These are phyloP conservation scores for Lates calcarifer DNA, from an alignment of 2,113 vertebrate species.

Conservation along the genomic window DNA sequence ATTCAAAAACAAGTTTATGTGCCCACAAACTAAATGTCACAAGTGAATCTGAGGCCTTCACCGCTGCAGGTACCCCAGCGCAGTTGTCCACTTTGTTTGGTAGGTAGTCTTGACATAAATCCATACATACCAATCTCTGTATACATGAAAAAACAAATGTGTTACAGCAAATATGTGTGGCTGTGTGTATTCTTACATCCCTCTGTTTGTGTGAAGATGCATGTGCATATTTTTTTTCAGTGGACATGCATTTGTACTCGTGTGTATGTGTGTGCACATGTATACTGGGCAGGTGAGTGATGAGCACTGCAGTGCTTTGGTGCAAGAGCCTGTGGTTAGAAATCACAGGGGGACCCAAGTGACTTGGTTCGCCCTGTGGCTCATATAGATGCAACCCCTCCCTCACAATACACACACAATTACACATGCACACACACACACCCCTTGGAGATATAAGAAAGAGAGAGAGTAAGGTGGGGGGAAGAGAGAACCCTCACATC, in stretches of 20 bases:
- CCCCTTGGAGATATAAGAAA: conserved; percentile 40
- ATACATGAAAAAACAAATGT: not conserved
- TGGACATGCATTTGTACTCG: not conserved
- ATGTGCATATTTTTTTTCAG: not conserved
- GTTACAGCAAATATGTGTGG: not conserved
- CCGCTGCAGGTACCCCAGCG: not conserved
- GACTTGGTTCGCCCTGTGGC: conserved; percentile 51
- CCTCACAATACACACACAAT: conserved; percentile 21
- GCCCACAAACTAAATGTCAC: not conserved
- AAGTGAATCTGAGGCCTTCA: not conserved
- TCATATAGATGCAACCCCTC: conserved; percentile 51
- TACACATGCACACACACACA: conserved; percentile 29
- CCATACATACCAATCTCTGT: not conserved
- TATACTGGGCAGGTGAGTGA: conserved; percentile 60
- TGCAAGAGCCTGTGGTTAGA: conserved; percentile 67
- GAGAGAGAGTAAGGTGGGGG: conserved; percentile 28
- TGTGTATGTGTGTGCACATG: conserved; percentile 15
- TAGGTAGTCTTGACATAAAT: not conserved
- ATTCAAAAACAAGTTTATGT: not conserved
- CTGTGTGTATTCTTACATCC: too few relatives aligned
- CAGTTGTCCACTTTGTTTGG: not conserved
- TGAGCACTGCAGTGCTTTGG: conserved; percentile 74
- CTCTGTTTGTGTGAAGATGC: not conserved
- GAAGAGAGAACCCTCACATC: conserved; percentile 62
- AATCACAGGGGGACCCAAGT: conserved; percentile 65